Evolutionary conservation across 2,888 invertebrate genomes (phyloP), one percentile per base, ranked within the genome.

Genomic region (Scaptomyza parva): DNA sequence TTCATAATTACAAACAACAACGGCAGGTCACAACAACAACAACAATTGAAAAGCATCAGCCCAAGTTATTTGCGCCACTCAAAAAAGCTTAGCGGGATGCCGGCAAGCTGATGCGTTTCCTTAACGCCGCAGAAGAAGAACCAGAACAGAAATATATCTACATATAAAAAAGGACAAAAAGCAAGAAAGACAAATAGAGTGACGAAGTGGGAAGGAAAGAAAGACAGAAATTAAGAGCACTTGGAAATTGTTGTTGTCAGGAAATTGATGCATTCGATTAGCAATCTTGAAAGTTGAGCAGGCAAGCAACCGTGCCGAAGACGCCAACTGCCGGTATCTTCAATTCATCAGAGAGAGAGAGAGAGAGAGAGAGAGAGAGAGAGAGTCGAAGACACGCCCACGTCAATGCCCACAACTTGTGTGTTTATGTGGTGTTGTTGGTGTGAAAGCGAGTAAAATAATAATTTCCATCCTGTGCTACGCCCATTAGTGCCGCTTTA

Each of bases 241-340:
- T 75, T 69, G 61, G 45, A 68, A 87, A 78, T 76, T 82, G 76
- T 63, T 65, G 70, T 60, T 59, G 65, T 43, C 65, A 40, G 63
- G 57, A 83, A 87, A 87, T 86, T 83, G 69, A 85, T 87, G 81
- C 85, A 82, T 85, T 82, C 81, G 85, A 82, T 82, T 86, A 82
- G 87, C 72, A 59, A 77, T 70, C 71, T 48, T 48, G 44, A 61
- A 66, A 64, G 62, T 58, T 39, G 24, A 40, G 37, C 45, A 37
- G 39, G 12, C 30, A 33, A 14, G n/a, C n/a, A n/a, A n/a, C n/a
- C n/a, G n/a, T n/a, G 26, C 26, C 28, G 40, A 30, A 12, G 33
- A 30, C 14, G 28, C 44, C 45, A 55, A 28, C 62, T 30, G 58
- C 58, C 50, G 58, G 57, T 64, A 53, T 26, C 52, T 79, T 79